Base-by-base conservation (phyloP, 2,888 invertebrate species). In the Himalopsyche kuldschensis region DNA sequence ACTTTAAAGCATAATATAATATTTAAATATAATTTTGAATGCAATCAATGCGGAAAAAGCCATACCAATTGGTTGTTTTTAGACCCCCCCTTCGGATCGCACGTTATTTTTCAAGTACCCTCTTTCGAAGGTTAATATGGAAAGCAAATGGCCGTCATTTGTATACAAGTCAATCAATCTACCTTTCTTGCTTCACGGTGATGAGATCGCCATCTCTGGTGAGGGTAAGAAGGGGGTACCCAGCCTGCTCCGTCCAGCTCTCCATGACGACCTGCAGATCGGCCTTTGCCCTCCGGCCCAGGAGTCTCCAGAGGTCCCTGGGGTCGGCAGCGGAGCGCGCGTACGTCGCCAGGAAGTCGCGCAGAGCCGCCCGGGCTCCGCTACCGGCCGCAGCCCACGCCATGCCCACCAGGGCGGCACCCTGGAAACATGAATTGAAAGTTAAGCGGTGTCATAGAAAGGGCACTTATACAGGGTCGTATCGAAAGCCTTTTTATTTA, bases 211-310 rank as follows among this genome's bases (percentile, higher is more conserved):
- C 94, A 48, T 93, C 92, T 79, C 93, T 90, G 0, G 91, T 90
- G 32, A 97, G 93, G 24, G 93, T 94, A 8, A 97, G 93, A n/a
- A 96, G 89, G 0, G 97, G 97, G 88, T 95, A 97, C 0, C 97
- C 97, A 89, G 96, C 95, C 88, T 95, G 94, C 87, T 95, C 93
- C 20, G 96, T 97, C 97, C 97, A 97, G 5, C 95, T 94, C 87
- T 95, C 94, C 95, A 95, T 95, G 85, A 95, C 93, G 31, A 85
- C 85, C 79, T 86, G 86, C 11, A 89, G 88, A 63, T 91, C 90
- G 5, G 86, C 86, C 41, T 81, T 85, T 8, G 86, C 86, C 77
- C 83, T 79, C 17, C 86, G 32, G 4, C 85, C 86, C 46, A 92
- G 86, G 0, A 92, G 91, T 0, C 91, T 91, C 98, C 98, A 98